phyloP scores from a whole-genome alignment of 92 coral and sea anemone species.

The Chrysogorgia sp. region DNA sequence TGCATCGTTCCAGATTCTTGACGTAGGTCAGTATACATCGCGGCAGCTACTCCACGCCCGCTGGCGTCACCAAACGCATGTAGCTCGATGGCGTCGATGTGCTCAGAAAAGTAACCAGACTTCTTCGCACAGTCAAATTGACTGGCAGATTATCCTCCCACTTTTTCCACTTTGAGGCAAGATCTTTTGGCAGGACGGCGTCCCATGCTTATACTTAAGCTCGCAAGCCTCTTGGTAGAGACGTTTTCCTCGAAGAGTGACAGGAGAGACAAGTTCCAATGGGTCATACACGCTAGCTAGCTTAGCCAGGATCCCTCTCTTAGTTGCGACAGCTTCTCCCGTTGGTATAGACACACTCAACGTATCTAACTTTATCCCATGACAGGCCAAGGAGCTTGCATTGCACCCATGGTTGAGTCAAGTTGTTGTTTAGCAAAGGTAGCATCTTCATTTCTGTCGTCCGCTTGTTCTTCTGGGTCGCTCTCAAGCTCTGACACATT shows the following conservation, averaged over 20 bases:
- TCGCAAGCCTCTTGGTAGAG: conserved; percentile 21
- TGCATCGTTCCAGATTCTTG: background rate
- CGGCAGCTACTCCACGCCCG: background rate
- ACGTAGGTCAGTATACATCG: background rate
- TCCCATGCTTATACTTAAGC: conserved; percentile 6
- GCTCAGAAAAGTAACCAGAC: background rate
- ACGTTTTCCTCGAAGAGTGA: conserved; percentile 21
- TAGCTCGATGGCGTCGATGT: background rate
- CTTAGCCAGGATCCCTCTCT: conserved; percentile 17
- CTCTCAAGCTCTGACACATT: background rate
- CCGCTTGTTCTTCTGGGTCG: background rate
- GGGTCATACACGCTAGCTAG: conserved; percentile 18
- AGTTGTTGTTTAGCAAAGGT: background rate
- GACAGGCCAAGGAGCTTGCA: background rate
- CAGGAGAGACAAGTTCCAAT: conserved; percentile 19
- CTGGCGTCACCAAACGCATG: conserved; percentile 7
- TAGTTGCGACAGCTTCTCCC: too few species aligned
- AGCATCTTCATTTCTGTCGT: background rate
- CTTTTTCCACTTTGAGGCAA: background rate
- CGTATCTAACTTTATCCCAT: background rate
- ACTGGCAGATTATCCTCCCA: background rate
- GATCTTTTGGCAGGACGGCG: background rate
- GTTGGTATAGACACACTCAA: too few species aligned
- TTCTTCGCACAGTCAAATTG: background rate
- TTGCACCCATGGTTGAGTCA: background rate